A percentile compares a stretch with the other conserved stretches of the same genome.
phyloP scores from a whole-genome alignment of 2,888 invertebrate species.

The Orthosia gracilis region DNA sequence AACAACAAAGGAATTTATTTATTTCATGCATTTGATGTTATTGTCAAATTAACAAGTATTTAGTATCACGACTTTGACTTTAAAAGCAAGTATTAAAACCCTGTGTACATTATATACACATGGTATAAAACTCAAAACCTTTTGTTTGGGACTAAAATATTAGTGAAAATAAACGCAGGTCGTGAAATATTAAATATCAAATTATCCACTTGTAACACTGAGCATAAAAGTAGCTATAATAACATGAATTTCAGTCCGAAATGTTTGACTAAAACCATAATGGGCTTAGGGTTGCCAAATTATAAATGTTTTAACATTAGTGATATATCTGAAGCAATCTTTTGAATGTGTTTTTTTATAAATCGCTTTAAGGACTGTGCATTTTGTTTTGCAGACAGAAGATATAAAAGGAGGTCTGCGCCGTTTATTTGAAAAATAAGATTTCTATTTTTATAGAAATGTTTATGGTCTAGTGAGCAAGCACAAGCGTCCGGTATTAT shows the following conservation, averaged over 20 bases:
- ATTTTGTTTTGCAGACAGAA: slow-evolving; percentile 21
- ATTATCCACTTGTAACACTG: slow-evolving; percentile 7
- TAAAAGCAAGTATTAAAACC: background rate
- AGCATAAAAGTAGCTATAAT: background rate
- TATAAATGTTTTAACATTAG: slow-evolving; percentile 13
- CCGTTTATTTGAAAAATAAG: slow-evolving; percentile 22
- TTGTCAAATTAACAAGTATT: background rate
- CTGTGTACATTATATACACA: slow-evolving; percentile 2
- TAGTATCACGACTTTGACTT: slow-evolving; percentile 9
- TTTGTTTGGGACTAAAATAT: slow-evolving; percentile 30
- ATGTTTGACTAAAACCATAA: background rate
- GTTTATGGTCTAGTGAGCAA: slow-evolving; percentile 32
- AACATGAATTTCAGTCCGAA: slow-evolving; percentile 6
- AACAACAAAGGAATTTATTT: slow-evolving; percentile 10
- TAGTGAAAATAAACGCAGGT: slow-evolving; percentile 12
- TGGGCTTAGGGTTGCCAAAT: slow-evolving; percentile 6
- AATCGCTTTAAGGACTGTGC: slow-evolving; percentile 2
- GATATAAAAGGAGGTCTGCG: slow-evolving; percentile 22
- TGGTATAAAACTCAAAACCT: slow-evolving; percentile 16
- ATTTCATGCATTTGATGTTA: slow-evolving; percentile 15
- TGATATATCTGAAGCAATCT: slow-evolving; percentile 11
- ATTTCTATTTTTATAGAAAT: slow-evolving; percentile 26
- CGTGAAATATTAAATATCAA: slow-evolving; percentile 40
- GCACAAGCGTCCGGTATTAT: slow-evolving; percentile 23
- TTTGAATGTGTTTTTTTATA: slow-evolving; percentile 10